Evolutionary conservation across 2,888 invertebrate genomes (phyloP), one percentile per base, ranked within the genome.

Genomic region (Neocrepidodera transversa): DNA sequence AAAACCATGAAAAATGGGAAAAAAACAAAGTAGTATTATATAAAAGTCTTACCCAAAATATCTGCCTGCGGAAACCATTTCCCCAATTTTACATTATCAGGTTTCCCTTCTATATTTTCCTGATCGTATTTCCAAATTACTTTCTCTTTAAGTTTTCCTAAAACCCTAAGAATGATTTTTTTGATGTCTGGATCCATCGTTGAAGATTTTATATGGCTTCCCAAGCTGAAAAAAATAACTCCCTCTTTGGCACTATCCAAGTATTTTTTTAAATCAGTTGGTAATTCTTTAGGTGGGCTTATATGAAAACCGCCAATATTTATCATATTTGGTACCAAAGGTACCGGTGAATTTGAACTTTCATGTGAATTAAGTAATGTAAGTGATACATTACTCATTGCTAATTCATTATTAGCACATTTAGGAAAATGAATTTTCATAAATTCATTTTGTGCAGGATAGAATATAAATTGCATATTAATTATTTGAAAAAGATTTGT

Each of bases 61-160:
- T 73, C 72, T 14, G 65, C 60, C 60, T 74, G 74, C 28, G 72
- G 72, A 20, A 71, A 60, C 74, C 73, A 74, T 43, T 65, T 70
- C 1, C 53, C 60, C 2, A 78, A 64, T 63, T 73, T 74, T 0
- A 84, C 74, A 64, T 82, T 81, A 10, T 68, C 63, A 1, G 78
- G 78, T 32, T 67, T 64, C 30, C 62, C 65, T 8, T 65, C 68
- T 10, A 72, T 20, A n/a, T 43, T 45, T 10, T 84, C 81, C 0
- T 83, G 82, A 65, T 88, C 87, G 85, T 86, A 89, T 77, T 89
- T 89, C 87, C 87, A 87, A 16, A 89, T 69, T 0, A 89, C 83
- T 2, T 82, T 84, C 62, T 87, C 85, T 61, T 87, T 86, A 0
- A 88, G 67, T 63, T 80, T 81, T 1, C 82, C 77, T 49, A 89